Base-by-base conservation (phyloP, 1,140 invertebrate genomes). In the Pseudomyrmex flavicornis region DNA sequence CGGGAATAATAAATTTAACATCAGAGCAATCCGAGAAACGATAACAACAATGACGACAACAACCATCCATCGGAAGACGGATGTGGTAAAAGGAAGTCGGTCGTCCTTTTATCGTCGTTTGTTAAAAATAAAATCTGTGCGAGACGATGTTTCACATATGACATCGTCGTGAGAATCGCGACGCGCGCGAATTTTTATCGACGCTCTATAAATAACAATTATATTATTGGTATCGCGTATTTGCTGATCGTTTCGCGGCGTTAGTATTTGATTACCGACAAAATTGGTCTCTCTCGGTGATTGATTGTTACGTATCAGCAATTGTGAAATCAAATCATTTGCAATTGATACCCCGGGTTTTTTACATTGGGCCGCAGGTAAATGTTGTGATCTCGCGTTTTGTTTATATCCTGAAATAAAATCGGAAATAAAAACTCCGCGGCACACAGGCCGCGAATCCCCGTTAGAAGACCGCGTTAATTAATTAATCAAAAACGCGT, bases 301-400 rank as follows among this genome's bases (percentile, higher is more conserved):
- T 54, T 48, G 61, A 76, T 76, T 59, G 61, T 76, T 76, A 65
- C 35, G 35, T 75, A 75, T 76, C 48, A 65, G 65, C 65, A 10
- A 44, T 75, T 75, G 52, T 76, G 74, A 76, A 66, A 66, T 76
- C 58, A 76, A 76, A 76, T 76, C 48, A 8, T 26, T 65, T 54
- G 74, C 48, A 66, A 76, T 65, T 66, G 74, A 76, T 76, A 76
- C 15, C 8, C 1, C 15, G 10, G 44, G 12, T 63, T 63, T 75
- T 35, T 35, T 35, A 7, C 35, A 62, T 35, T 2, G 44, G 26
- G 35, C 59, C 61, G 63, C 59, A 63, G 13, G 44, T 63, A 13
- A 63, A 75, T 26, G 58, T 63, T 50, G 46, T 50, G 46, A 65
- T 63, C 15, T 5, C 22, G 20, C 59, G 44, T 22, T 35, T 48